phyloP scores from a whole-genome alignment of 2,113 vertebrate genomes.

The Epinephelus moara region DNA sequence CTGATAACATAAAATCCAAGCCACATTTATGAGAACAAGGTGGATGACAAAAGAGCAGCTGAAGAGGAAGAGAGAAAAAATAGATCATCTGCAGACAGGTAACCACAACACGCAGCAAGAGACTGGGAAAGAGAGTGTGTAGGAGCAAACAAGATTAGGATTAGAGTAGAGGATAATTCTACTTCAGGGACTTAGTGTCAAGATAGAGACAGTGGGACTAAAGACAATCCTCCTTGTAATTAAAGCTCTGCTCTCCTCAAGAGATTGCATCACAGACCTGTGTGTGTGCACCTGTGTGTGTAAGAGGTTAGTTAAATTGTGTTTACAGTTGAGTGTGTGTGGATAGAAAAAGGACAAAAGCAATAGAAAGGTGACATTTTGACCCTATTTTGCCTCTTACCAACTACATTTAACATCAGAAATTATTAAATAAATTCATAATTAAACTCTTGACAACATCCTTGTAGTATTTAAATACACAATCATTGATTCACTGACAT shows the following conservation, averaged over 20 bases:
- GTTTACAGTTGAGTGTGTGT: neutral
- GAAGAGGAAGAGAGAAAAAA: slow-evolving; percentile 3
- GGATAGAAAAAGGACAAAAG: neutral
- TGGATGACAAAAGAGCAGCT: slow-evolving; percentile 11
- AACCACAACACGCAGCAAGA: neutral
- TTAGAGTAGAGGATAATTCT: slow-evolving; percentile 66
- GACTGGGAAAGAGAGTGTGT: slow-evolving; percentile 33
- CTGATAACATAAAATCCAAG: neutral
- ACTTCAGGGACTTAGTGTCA: slow-evolving; percentile 54
- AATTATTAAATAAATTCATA: no score
- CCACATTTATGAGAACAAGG: neutral
- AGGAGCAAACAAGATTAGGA: slow-evolving; percentile 75
- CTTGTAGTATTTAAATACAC: neutral
- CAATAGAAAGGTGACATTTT: neutral
- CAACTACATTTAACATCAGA: neutral
- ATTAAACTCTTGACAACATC: neutral
- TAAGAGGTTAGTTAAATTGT: neutral
- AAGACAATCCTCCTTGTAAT: slow-evolving; percentile 68
- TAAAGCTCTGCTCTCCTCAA: slow-evolving; percentile 55
- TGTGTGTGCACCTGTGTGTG: neutral
- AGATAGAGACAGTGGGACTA: slow-evolving; percentile 48
- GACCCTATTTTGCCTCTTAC: neutral
- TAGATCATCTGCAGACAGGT: slow-evolving; percentile 11
- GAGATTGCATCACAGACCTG: slow-evolving; percentile 37
- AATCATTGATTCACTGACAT: neutral